These are phyloP conservation scores for Alethe diademata DNA, from an alignment of 2,113 vertebrate species.

Conservation along the genomic window DNA sequence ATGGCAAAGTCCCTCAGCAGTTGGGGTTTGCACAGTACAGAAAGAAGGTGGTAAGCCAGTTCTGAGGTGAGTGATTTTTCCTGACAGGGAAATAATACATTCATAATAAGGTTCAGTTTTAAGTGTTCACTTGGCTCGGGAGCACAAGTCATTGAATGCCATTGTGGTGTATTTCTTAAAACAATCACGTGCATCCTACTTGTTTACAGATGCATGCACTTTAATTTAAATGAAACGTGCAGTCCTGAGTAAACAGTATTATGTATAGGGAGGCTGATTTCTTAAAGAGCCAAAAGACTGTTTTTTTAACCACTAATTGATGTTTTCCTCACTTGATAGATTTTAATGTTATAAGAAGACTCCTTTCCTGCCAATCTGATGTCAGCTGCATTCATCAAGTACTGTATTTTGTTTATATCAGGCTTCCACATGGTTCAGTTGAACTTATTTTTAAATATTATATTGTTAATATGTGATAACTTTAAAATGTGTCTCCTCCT, in stretches of 20 bases:
- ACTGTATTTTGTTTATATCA: background rate
- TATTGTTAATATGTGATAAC: background rate
- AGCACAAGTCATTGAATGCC: background rate
- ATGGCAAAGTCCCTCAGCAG: background rate
- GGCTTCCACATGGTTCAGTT: background rate
- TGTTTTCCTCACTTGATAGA: slow-evolving; percentile 7
- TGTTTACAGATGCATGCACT: background rate
- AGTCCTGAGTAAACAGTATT: background rate
- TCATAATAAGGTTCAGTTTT: background rate
- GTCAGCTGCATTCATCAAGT: background rate
- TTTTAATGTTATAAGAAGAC: background rate
- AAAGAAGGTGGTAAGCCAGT: background rate
- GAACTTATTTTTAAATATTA: background rate
- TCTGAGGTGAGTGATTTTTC: background rate
- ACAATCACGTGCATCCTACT: background rate
- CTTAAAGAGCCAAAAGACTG: background rate
- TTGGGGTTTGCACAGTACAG: background rate
- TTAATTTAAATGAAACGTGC: background rate
- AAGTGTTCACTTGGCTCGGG: background rate
- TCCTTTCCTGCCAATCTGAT: background rate
- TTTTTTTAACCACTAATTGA: slow-evolving; percentile 22
- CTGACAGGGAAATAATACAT: background rate
- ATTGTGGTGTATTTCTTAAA: background rate
- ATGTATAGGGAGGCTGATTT: background rate
- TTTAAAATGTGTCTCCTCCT: background rate